phyloP scores from a whole-genome alignment of 2,888 invertebrate genomes.

The Erynnis tages region DNA sequence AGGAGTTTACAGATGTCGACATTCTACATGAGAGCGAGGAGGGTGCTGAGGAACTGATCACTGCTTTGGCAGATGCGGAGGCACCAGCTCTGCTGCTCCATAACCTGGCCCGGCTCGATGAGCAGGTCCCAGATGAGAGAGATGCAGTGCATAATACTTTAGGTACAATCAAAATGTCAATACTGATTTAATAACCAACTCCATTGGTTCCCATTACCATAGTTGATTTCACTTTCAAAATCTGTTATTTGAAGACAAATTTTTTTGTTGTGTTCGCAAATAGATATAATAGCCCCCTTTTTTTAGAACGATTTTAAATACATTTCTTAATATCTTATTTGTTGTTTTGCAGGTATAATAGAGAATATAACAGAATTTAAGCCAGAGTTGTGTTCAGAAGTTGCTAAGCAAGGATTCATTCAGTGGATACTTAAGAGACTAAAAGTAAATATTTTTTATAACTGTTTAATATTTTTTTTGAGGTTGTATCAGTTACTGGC shows the following conservation, averaged over 20 bases:
- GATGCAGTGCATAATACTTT: conserved; percentile 98
- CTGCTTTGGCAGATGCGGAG: conserved; percentile 94
- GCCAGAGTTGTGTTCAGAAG: conserved; percentile 90
- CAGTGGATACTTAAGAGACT: conserved; percentile 96
- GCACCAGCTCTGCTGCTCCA: conserved; percentile 94
- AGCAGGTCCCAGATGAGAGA: conserved; percentile 94
- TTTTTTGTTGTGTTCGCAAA: no score
- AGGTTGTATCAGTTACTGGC: no score
- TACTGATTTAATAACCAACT: no score
- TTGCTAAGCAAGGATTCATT: conserved; percentile 94
- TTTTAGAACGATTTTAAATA: no score
- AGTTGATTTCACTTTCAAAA: no score
- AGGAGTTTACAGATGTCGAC: conserved; percentile 98
- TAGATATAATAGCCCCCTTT: no score
- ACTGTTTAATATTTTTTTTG: no score
- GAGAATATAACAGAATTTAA: conserved; percentile 97
- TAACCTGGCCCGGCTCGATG: conserved; percentile 96
- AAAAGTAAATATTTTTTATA: conserved; percentile 80
- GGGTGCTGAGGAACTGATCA: conserved; percentile 93
- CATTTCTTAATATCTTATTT: not conserved
- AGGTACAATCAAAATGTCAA: conserved; percentile 78
- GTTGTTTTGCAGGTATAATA: conserved; percentile 85
- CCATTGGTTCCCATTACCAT: no score
- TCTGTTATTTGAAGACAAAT: no score
- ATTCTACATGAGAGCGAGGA: conserved; percentile 97